Evolutionary conservation across 2,797 vertebrate genomes (phyloP), one percentile per base, ranked within the genome.

Genomic region (Tympanoctomys barrerae): DNA sequence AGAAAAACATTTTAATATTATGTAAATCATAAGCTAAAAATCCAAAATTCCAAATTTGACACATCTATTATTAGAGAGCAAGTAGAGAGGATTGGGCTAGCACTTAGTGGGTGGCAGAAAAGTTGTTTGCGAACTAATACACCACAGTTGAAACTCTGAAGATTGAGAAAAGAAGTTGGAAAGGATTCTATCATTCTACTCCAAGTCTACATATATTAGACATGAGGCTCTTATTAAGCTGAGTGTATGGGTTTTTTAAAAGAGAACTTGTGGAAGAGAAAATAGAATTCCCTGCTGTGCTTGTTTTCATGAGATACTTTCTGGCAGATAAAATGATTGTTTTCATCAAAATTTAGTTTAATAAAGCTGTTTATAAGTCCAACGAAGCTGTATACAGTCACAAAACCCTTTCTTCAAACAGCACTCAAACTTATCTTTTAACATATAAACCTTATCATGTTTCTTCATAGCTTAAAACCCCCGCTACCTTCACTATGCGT

Each of bases 311-410:
- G 9, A 86, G 3, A 39, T 81, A 1, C 36, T 26, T 73, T 61
- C 91, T n/a, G 13, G 42, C 6, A 89, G 36, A 64, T 46, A 78
- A 82, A 87, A 75, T 83, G 31, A 57, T 26, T 79, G 24, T 24
- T 22, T 62, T 62, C 28, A 81, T 93, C 57, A 36, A 94, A 73
- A 13, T 82, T 94, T 79, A 93, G 22, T 87, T 94, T 85, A 59
- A 49, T 31, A 92, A 82, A 88, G 19, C 18, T 88, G 19, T 62
- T 97, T 75, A 31, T 57, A 64, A 6, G n/a, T 71, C 59, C 10
- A 80, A 54, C 64, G 78, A 83, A 80, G 13, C 71, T 75, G 21
- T 39, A 31, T 2, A 19, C n/a, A 33, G 46, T n/a, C 84, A 70
- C 3, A 59, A 66, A 75, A 84, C 4, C 7, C 42, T 61, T 84